Base-by-base conservation (phyloP, 30 jellyfish, hydroid and myxozoan genomes). In the Turritopsis dohrnii region DNA sequence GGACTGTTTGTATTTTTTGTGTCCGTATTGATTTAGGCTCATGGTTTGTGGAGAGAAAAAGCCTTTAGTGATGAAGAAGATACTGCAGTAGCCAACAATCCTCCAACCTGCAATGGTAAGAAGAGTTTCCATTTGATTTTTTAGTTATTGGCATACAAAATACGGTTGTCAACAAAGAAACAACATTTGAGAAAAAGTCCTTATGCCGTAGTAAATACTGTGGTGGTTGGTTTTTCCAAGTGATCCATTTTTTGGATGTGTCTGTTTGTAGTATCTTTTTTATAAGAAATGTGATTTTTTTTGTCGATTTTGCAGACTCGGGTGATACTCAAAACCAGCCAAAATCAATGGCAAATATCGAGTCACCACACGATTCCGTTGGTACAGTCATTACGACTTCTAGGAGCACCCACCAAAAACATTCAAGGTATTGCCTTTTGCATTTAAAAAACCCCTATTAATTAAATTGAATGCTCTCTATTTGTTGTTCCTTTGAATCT, bases 31-130 rank as follows among this genome's bases (percentile, higher is more conserved):
- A 19, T 54, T 19, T 60, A 94, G 99, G 96, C 94, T 8, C 99
- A 94, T 66, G 99, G 99, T 16, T 79, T 94, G 60, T 94, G 99
- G 99, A 75, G 96, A 72, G 99, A 94, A 81, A 94, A 89, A 85
- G 52, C 96, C 7, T 94, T 93, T 93, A 89, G 83, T 28, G 96
- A 88, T 66, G 99, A 94, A 28, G 99, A 89, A 54, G 99, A 94
- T 77, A 18, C 75, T 13, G 60, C 60, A 41, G 13, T 41, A 13
- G n/a, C n/a, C n/a, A 5, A 41, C 13, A 41, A 41, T 41, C 9
- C 13, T 41, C 9, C 60, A 41, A 3, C 60, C 60, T 3, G 13
- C 60, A 41, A 41, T 41, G 60, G 60, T 41, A 41, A 41, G 60
- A 41, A 41, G 9, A 41, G 60, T 3, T 41, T 13, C 60, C 13